These are phyloP conservation scores for Dermatemys mawii DNA, from an alignment of 2,113 vertebrate species.

Conservation along the genomic window DNA sequence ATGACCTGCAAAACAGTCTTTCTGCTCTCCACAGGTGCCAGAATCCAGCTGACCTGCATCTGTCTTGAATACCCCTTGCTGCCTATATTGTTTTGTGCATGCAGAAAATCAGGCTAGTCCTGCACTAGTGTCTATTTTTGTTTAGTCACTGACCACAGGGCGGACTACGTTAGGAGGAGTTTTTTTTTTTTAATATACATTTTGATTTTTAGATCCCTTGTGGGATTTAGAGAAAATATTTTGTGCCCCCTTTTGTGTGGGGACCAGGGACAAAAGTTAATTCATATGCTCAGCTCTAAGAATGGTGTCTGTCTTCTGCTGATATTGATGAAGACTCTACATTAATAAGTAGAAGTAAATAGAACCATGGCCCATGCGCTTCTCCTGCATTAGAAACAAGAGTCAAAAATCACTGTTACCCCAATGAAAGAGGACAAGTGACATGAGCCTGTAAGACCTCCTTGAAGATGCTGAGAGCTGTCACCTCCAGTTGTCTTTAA, in stretches of 20 bases:
- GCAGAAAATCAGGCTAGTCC: not conserved
- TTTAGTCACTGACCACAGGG: not conserved
- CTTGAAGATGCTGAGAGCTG: not conserved
- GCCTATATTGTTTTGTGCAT: not conserved
- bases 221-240: not conserved
- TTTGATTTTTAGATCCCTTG: not conserved
- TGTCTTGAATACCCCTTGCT: not conserved
- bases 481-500: not conserved
- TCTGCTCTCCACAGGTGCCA: not conserved
- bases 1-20: accelerated
- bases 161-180: not conserved
- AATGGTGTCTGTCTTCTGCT: not conserved
- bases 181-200: not conserved
- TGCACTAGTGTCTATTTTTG: not conserved
- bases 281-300: not conserved
- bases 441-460: not conserved
- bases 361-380: not conserved
- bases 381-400: not conserved
- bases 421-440: not conserved
- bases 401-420: not conserved
- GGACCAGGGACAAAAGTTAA: not conserved
- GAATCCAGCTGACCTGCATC: not conserved
- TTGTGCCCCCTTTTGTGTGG: not conserved
- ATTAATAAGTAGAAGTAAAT: not conserved
- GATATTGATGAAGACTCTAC: not conserved